Evolutionary conservation across 2,797 vertebrate genomes (phyloP).

Genomic region (Tragelaphus eurycerus): DNA sequence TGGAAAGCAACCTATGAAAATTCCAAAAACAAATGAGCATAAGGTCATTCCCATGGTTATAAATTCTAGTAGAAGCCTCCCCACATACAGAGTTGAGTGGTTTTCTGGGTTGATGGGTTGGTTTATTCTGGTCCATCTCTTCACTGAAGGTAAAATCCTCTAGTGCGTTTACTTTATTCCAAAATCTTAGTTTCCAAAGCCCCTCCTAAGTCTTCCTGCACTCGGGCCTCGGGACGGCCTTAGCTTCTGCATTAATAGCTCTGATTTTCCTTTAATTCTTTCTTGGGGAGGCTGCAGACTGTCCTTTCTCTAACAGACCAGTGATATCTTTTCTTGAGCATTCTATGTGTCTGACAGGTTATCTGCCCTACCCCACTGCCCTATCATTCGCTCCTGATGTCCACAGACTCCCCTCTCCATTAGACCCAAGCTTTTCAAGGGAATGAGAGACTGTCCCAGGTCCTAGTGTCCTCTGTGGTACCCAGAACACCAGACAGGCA

Average conservation of each 20-base stretch:
- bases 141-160: background rate
- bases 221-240: too few species aligned
- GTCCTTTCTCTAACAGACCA: background rate
- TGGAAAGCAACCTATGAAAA: background rate
- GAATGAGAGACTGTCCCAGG: fast-evolving
- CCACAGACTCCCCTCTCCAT: background rate
- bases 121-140: background rate
- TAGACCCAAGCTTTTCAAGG: background rate
- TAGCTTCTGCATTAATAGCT: background rate
- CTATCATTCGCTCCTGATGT: background rate
- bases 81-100: background rate
- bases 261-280: background rate
- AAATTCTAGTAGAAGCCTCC: background rate
- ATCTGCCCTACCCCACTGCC: background rate
- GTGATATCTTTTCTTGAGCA: background rate
- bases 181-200: background rate
- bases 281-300: background rate
- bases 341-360: background rate
- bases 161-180: background rate
- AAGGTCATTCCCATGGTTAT: background rate
- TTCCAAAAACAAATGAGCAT: background rate
- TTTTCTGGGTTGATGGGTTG: background rate
- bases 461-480: background rate
- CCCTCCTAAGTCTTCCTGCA: background rate
- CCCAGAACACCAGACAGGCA: background rate